Conservation (phyloP, 2,888 invertebrate genomes). For the Tipula lateralis region DNA sequence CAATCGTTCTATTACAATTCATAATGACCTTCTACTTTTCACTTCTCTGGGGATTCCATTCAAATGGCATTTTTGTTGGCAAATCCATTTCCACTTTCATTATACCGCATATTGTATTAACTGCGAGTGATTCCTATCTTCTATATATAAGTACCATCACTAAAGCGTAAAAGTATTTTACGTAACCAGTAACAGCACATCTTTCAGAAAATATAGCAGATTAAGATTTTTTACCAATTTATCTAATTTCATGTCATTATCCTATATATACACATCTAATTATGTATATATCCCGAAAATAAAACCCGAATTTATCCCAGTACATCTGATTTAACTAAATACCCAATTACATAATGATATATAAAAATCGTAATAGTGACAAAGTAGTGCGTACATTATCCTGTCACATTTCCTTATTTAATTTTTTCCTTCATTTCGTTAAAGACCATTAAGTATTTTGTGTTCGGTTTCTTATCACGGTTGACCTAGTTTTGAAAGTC, state of each 20-base stretch:
- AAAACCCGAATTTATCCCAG: not conserved
- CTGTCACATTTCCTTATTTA: not conserved
- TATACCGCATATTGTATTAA: too few relatives aligned
- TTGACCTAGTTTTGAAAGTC: not conserved
- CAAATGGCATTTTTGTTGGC: too few relatives aligned
- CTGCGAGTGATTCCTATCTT: too few relatives aligned
- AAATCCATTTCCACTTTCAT: too few relatives aligned
- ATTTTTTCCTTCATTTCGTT: not conserved
- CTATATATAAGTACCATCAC: too few relatives aligned
- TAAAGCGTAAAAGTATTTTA: too few relatives aligned
- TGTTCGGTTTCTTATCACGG: not conserved
- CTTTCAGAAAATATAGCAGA: not conserved
- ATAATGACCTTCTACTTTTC: too few relatives aligned
- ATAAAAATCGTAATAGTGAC: not conserved
- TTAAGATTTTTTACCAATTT: not conserved
- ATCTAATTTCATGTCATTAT: not conserved
- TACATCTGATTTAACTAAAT: not conserved
- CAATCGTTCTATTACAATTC: too few relatives aligned
- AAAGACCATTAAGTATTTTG: not conserved
- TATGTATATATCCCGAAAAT: not conserved
- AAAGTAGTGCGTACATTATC: not conserved
- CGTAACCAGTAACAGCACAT: too few relatives aligned
- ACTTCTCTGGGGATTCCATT: too few relatives aligned
- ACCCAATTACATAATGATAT: not conserved
- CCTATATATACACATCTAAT: not conserved